Conservation (phyloP, 2,888 invertebrate species). For the Meandrusa payeni region DNA sequence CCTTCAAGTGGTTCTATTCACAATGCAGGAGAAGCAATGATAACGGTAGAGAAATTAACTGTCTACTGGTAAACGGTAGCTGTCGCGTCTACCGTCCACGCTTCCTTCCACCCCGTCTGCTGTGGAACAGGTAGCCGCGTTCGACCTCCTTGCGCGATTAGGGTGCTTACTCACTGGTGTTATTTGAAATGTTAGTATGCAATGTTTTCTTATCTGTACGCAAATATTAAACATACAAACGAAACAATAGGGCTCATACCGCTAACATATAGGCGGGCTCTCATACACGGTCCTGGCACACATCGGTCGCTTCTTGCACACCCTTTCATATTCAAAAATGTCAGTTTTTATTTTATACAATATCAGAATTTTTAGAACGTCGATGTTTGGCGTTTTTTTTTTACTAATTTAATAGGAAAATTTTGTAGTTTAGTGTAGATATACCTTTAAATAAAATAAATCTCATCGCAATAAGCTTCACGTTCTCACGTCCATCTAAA, state of each 20-base stretch:
- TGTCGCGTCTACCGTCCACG: slow-evolving; percentile 37
- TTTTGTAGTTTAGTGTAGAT: too few species aligned
- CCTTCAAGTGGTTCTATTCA: slow-evolving; percentile 16
- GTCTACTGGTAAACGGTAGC: slow-evolving; percentile 46
- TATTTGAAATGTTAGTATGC: neutral
- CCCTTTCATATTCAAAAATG: too few species aligned
- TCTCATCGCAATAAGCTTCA: neutral
- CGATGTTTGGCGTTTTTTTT: too few species aligned
- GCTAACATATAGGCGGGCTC: too few species aligned
- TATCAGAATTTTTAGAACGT: too few species aligned
- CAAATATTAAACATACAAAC: too few species aligned
- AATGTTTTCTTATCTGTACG: too few species aligned
- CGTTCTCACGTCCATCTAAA: neutral
- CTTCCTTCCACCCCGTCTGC: slow-evolving; percentile 34
- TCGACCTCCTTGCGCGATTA: slow-evolving; percentile 5
- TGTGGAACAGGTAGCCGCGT: slow-evolving; percentile 29
- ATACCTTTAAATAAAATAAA: slow-evolving; percentile 1
- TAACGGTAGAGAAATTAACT: slow-evolving; percentile 52
- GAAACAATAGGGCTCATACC: too few species aligned
- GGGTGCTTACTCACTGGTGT: neutral
- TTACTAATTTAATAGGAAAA: too few species aligned
- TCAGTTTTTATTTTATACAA: too few species aligned
- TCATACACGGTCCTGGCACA: too few species aligned
- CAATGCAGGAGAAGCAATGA: slow-evolving; percentile 21
- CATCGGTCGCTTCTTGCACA: too few species aligned